Percentiles rank a stretch among this genome's conserved stretches.
These are phyloP conservation scores for Andricus curvator DNA, from an alignment of 2,888 invertebrate species.

Conservation along the genomic window DNA sequence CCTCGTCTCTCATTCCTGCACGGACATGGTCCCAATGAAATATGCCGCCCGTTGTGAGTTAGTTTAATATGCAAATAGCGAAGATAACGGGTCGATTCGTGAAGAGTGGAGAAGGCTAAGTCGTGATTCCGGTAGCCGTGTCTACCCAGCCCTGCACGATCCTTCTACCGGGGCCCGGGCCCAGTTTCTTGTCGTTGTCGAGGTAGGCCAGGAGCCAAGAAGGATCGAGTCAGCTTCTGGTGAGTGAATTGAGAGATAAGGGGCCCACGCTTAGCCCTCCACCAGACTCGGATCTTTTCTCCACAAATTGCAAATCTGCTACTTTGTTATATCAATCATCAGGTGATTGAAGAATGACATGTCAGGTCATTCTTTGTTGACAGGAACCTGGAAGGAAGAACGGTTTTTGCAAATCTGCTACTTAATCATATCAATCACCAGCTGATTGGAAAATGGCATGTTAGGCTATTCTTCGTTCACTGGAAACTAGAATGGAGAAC, in stretches of 20 bases:
- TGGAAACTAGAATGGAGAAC: no score
- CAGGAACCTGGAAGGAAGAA: no score
- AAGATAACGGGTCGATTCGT: slow-evolving; percentile 76
- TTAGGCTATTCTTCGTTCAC: no score
- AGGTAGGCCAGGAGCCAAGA: slow-evolving; percentile 48
- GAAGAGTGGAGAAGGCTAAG: slow-evolving; percentile 74
- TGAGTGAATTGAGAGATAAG: slow-evolving; percentile 76
- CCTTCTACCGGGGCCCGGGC: slow-evolving; percentile 51
- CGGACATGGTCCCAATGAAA: slow-evolving; percentile 62
- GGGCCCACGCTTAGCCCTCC: slow-evolving; percentile 65
- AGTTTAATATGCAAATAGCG: slow-evolving; percentile 78
- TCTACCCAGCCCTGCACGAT: slow-evolving; percentile 66
- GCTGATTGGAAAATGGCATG: not conserved
- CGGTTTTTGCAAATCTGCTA: no score
- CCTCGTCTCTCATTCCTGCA: slow-evolving; percentile 53
- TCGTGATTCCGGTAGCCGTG: slow-evolving; percentile 78
- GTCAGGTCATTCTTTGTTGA: no score
- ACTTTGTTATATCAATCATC: slow-evolving; percentile 24
- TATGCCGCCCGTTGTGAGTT: slow-evolving; percentile 77
- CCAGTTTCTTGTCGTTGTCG: slow-evolving; percentile 47
- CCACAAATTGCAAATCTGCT: no score
- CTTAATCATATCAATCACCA: slow-evolving; percentile 35
- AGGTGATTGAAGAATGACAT: not conserved
- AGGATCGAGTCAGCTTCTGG: slow-evolving; percentile 56
- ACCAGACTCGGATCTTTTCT: slow-evolving; percentile 40